Evolutionary conservation across 2,797 vertebrate species (phyloP), one percentile per base, ranked within the genome.

Genomic region (Ctenopoma multispine): DNA sequence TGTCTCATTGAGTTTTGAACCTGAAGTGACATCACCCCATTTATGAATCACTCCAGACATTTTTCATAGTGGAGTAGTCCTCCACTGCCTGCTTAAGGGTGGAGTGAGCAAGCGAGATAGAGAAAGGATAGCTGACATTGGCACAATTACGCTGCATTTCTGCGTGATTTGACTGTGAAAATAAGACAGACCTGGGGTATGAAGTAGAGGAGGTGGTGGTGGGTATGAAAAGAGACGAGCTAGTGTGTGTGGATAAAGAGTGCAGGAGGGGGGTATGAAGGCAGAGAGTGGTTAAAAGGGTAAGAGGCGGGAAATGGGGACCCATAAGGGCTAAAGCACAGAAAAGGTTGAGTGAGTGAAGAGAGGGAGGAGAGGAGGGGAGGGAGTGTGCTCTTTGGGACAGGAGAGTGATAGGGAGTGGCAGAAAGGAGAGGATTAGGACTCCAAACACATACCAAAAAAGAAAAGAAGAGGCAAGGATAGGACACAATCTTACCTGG

Each of bases 141-240:
- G 82, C 86, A 90, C 86, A 81, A 76, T 87, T 85, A 55, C 84
- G 60, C 90, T 89, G 90, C 90, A 92, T 90, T 90, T 92, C 89
- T 92, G 81, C 79, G 80, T 92, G 92, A 92, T 89, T 88, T 85
- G 88, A 90, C 84, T 92, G 79, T 75, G 69, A 89, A 92, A 78
- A 83, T 78, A 86, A 73, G 63, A 63, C 76, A 80, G 63, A 72
- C 43, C 11, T 0, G 40, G 56, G 71, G 38, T 69, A 46, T 51
- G 63, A 72, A 77, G 75, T 61, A 72, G 51, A 72, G 50, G 55
- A 63, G 66, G 53, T 69, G 69, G 53, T 69, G 69, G 72, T 60
- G 50, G 72, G 41, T 78, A 44, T 65, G 34, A 67, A 73, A 65
- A 54, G 56, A 20, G 47, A 36, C 51, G 7, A 8, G 71, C 36